These are phyloP conservation scores for Zelostemma sp. DNA, from an alignment of 1,140 invertebrate genomes.

Conservation along the genomic window DNA sequence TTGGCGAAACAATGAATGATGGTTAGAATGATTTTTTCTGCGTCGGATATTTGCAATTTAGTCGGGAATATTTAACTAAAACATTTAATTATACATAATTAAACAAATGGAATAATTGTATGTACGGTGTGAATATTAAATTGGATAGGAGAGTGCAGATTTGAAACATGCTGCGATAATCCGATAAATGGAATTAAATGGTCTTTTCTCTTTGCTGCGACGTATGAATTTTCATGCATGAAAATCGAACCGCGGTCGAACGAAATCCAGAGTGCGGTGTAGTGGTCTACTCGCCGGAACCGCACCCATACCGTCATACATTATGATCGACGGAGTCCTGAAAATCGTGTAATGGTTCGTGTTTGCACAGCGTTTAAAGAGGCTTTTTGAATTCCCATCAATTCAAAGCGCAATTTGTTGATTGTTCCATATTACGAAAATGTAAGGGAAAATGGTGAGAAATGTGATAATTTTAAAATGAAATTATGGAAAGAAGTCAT, in stretches of 20 bases:
- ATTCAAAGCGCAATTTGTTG: neutral
- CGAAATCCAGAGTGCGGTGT: neutral
- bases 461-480: no score
- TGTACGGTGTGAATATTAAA: no score
- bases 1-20: no score
- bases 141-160: neutral
- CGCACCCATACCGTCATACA: neutral
- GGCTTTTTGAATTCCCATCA: neutral
- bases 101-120: no score
- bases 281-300: neutral
- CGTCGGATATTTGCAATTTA: no score
- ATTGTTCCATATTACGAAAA: neutral
- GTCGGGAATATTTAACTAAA: no score
- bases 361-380: neutral
- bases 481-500: no score
- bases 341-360: conserved; percentile 5
- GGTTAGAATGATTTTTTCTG: no score
- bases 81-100: no score
- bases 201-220: conserved; percentile 9
- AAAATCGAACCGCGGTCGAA: conserved; percentile 20
- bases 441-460: no score
- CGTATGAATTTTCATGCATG: conserved; percentile 17
- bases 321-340: neutral
- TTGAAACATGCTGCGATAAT: conserved; percentile 15
- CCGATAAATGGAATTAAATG: conserved; percentile 3